These are phyloP conservation scores for Lepidurus couesii DNA, from an alignment of 1,140 invertebrate genomes.

Conservation along the genomic window DNA sequence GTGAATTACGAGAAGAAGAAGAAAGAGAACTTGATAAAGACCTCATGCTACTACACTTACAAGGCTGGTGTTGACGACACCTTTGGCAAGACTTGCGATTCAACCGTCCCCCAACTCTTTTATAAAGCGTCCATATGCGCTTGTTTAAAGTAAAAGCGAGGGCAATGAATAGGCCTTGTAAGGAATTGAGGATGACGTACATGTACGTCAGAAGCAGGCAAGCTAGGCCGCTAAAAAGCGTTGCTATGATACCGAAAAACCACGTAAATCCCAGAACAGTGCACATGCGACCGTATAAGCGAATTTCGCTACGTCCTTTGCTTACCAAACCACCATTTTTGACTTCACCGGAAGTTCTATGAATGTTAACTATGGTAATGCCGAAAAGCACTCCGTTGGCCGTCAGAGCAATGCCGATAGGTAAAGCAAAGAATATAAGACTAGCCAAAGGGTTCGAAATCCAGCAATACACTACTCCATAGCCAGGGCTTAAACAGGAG, in stretches of 20 bases:
- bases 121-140: conserved; percentile 31
- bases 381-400: conserved; percentile 43
- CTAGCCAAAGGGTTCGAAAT: conserved; percentile 40
- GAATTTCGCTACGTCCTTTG: conserved; percentile 40
- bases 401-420: conserved; percentile 40
- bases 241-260: conserved; percentile 41
- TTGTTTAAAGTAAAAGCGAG: conserved; percentile 43
- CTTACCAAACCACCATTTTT: conserved; percentile 32
- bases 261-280: conserved; percentile 42
- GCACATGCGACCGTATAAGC: conserved; percentile 47
- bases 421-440: conserved; percentile 42
- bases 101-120: neutral
- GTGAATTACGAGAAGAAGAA: neutral
- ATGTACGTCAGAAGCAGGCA: conserved; percentile 40
- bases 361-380: conserved; percentile 42
- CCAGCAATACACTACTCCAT: conserved; percentile 41
- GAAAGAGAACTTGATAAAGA: neutral
- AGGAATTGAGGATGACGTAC: conserved; percentile 44
- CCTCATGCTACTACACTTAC: neutral
- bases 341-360: conserved; percentile 26
- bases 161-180: conserved; percentile 47
- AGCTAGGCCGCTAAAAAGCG: conserved; percentile 32
- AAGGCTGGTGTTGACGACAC: neutral
- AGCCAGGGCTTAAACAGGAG: conserved; percentile 28
- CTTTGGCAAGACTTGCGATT: neutral